Evolutionary conservation across 2,888 invertebrate species (phyloP).

Genomic region (Tetragonisca angustula): DNA sequence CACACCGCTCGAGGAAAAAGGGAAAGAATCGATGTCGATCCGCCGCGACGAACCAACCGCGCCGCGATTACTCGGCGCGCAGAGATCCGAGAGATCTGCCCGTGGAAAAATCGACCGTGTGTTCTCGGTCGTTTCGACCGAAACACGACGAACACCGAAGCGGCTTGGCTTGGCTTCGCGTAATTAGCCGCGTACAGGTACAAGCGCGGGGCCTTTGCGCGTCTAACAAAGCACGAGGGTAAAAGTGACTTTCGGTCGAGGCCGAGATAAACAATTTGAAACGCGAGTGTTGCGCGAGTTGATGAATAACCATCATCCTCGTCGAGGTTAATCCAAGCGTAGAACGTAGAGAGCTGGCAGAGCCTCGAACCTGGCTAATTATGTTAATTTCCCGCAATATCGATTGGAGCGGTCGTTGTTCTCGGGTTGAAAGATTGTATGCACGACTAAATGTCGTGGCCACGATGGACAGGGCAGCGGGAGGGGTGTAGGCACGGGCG

Average conservation of each 20-base stretch:
- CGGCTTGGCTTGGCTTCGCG: constrained; percentile 28
- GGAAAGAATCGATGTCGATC: constrained; percentile 56
- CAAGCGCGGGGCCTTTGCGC: no score
- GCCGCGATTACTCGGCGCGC: constrained; percentile 50
- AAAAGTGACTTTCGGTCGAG: no score
- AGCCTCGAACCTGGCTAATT: constrained; percentile 40
- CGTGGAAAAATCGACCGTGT: constrained; percentile 54
- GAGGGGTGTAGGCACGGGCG: neutral
- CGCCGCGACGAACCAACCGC: constrained; percentile 35
- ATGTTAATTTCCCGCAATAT: constrained; percentile 61
- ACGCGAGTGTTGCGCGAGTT: neutral
- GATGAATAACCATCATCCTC: no score
- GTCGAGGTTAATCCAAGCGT: neutral
- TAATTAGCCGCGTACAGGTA: neutral
- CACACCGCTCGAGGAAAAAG: constrained; percentile 49
- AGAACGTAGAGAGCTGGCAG: neutral
- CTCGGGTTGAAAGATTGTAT: constrained; percentile 59
- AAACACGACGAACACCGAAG: constrained; percentile 41
- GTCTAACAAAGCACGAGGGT: no score
- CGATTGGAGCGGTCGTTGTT: constrained; percentile 52
- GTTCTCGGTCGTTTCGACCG: constrained; percentile 38
- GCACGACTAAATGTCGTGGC: constrained; percentile 56
- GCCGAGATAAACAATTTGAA: neutral
- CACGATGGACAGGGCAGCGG: constrained; percentile 11
- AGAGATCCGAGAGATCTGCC: constrained; percentile 20